Percentiles rank a stretch among this genome's conserved stretches.
phyloP scores from a whole-genome alignment of 1,140 invertebrate genomes.

The Nasonia giraulti region DNA sequence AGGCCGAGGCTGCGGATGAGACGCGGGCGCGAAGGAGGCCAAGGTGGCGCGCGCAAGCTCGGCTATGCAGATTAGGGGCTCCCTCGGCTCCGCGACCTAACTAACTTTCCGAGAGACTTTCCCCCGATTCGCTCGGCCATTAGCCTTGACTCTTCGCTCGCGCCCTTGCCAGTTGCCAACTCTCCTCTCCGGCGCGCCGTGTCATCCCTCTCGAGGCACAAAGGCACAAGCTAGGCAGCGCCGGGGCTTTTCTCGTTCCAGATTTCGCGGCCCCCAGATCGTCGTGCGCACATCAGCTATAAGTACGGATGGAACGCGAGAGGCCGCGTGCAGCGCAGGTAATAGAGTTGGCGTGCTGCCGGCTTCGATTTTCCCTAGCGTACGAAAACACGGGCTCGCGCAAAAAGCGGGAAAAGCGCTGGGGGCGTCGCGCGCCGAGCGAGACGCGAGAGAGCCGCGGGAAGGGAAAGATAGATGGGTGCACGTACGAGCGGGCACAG shows the following conservation, averaged over 20 bases:
- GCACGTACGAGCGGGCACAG: conserved; percentile 16
- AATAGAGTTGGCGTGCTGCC: conserved; percentile 37
- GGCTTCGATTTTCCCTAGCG: conserved; percentile 59
- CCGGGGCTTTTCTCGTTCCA: too few species aligned
- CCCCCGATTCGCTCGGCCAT: conserved; percentile 43
- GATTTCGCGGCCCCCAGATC: too few species aligned
- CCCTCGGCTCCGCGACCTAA: conserved; percentile 61
- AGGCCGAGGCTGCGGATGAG: conserved; percentile 5
- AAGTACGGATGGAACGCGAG: neutral
- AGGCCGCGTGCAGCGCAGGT: neutral
- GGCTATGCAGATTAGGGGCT: conserved; percentile 73
- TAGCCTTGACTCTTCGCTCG: conserved; percentile 35
- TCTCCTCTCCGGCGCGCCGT: too few species aligned
- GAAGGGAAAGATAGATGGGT: conserved; percentile 47
- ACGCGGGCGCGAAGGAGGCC: conserved; percentile 44
- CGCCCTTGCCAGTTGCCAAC: neutral
- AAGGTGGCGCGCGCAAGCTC: conserved; percentile 43
- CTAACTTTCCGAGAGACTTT: conserved; percentile 64
- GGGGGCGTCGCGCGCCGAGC: neutral
- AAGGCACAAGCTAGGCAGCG: too few species aligned
- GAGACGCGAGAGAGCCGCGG: conserved; percentile 41
- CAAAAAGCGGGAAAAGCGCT: conserved; percentile 35
- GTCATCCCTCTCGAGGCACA: too few species aligned
- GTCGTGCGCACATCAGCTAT: too few species aligned
- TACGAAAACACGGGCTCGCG: conserved; percentile 46